A percentile compares a stretch with the other conserved stretches of the same genome.
Conservation (phyloP, 2,888 invertebrate species). For the Cheilosia vernalis region DNA sequence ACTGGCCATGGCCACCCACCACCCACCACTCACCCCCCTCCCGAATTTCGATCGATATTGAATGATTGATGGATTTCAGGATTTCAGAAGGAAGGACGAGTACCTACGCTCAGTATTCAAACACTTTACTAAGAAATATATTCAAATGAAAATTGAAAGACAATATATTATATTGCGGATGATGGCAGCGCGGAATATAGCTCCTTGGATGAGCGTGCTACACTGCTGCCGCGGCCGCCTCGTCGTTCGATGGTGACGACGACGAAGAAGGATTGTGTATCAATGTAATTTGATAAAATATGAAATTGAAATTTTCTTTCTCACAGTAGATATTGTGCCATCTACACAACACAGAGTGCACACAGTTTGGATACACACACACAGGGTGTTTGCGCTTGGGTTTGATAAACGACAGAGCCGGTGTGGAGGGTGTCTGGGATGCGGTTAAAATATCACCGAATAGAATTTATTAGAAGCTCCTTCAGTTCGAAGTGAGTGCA, state of each 20-base stretch:
- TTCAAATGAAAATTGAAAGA: slow-evolving; percentile 75
- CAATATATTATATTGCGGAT: slow-evolving; percentile 72
- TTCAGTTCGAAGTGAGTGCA: slow-evolving; percentile 70
- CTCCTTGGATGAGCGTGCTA: slow-evolving; percentile 43
- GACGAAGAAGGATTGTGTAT: slow-evolving; percentile 74
- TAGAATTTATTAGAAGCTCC: slow-evolving; percentile 71
- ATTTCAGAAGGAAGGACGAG: background rate
- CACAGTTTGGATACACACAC: background rate
- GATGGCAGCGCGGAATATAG: slow-evolving; percentile 36
- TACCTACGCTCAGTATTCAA: slow-evolving; percentile 45
- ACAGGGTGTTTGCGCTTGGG: slow-evolving; percentile 14
- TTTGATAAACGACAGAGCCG: slow-evolving; percentile 65
- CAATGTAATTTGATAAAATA: slow-evolving; percentile 75
- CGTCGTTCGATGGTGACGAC: slow-evolving; percentile 9
- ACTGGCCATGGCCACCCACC: background rate
- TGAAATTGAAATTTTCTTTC: slow-evolving; percentile 74
- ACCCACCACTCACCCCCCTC: background rate
- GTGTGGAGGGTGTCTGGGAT: slow-evolving; percentile 34
- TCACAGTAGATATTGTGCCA: slow-evolving; percentile 38
- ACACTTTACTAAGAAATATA: slow-evolving; percentile 67
- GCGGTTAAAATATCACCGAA: slow-evolving; percentile 66
- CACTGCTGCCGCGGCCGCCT: slow-evolving; percentile 2
- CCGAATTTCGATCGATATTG: slow-evolving; percentile 68
- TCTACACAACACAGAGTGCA: background rate
- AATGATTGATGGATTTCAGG: slow-evolving; percentile 73